phyloP scores from a whole-genome alignment of 2,797 vertebrate genomes.

The Cyclura pinguis region DNA sequence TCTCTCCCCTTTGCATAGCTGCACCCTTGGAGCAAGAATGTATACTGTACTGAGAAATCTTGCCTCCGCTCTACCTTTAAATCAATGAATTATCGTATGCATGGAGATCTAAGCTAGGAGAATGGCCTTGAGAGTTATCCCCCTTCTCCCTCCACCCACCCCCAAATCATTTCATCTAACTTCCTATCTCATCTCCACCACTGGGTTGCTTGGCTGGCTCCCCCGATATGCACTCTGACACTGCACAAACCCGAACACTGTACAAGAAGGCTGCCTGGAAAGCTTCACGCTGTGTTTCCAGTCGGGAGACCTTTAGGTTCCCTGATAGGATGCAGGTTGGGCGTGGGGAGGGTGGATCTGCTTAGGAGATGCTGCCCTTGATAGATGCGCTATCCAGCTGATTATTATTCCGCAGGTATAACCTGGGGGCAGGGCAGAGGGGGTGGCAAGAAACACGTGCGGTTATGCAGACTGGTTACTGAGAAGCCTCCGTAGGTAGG shows the following conservation, averaged over 20 bases:
- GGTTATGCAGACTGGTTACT: background rate
- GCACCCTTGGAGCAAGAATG: background rate
- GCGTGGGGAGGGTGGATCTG: background rate
- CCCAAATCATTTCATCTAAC: background rate
- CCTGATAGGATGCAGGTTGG: constrained; percentile 19
- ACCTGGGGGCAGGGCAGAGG: background rate
- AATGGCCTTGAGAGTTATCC: background rate
- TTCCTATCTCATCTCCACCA: background rate
- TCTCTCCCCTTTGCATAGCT: background rate
- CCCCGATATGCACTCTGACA: background rate
- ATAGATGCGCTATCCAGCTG: constrained; percentile 10
- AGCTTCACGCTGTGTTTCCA: constrained; percentile 3
- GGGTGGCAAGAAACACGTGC: background rate
- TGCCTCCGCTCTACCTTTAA: background rate
- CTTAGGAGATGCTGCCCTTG: constrained; percentile 23
- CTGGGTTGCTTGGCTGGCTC: background rate
- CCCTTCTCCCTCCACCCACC: background rate
- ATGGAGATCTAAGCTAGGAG: background rate
- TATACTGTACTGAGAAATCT: background rate
- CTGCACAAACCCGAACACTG: background rate
- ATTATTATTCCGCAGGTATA: constrained; percentile 26
- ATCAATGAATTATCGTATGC: background rate
- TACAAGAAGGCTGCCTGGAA: background rate
- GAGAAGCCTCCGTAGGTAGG: background rate
- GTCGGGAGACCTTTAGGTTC: constrained; percentile 19